Evolutionary conservation across 2,888 invertebrate genomes (phyloP).

Genomic region (Acrocyrtus sp.): DNA sequence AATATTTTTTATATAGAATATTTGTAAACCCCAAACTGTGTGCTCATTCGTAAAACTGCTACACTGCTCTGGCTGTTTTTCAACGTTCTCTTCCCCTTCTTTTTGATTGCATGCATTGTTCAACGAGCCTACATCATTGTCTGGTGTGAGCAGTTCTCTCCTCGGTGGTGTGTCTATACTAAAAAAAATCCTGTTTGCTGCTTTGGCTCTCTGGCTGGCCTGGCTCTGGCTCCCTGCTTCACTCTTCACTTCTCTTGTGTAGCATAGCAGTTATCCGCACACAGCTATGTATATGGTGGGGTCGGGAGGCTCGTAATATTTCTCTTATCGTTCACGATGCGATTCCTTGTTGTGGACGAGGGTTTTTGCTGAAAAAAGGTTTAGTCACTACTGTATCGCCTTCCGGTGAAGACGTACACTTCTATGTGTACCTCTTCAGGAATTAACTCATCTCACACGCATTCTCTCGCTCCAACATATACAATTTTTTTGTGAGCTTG

Average conservation of each 20-base stretch:
- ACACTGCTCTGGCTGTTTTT: neutral
- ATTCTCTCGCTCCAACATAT: too few relatives aligned
- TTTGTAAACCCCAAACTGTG: too few relatives aligned
- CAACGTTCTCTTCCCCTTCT: neutral
- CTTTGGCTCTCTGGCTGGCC: neutral
- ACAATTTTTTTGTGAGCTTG: too few relatives aligned
- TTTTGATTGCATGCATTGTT: too few relatives aligned
- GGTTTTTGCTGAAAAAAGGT: slow-evolving; percentile 25
- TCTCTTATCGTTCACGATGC: too few relatives aligned
- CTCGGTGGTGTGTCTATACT: neutral
- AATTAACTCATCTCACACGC: neutral
- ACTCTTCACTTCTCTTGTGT: too few relatives aligned
- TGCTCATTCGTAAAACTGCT: too few relatives aligned
- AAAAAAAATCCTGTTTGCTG: neutral
- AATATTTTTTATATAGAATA: too few relatives aligned
- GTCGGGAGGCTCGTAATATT: slow-evolving; percentile 28
- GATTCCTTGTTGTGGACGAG: too few relatives aligned
- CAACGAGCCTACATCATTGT: too few relatives aligned
- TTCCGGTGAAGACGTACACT: slow-evolving; percentile 58
- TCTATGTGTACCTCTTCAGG: slow-evolving; percentile 44
- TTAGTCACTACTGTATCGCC: slow-evolving; percentile 56
- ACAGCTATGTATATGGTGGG: slow-evolving; percentile 1
- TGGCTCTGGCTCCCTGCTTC: neutral
- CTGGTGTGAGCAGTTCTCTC: too few relatives aligned
- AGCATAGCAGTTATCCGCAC: too few relatives aligned